A percentile compares a stretch with the other conserved stretches of the same genome.
phyloP scores from a whole-genome alignment of 1,140 invertebrate genomes.

The Drepana arcuata region DNA sequence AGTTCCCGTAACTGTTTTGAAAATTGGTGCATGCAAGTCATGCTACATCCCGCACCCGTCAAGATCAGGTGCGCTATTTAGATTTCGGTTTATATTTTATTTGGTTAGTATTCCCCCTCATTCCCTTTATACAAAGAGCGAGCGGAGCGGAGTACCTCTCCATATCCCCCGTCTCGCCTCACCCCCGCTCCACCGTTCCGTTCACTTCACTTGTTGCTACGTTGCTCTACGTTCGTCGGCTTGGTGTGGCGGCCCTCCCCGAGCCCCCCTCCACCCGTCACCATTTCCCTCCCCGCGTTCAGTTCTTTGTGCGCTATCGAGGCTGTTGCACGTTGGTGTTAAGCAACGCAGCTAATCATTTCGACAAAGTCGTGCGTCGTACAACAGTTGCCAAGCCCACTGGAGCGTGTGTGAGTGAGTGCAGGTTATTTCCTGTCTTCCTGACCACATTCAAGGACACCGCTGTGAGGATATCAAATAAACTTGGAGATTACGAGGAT shows the following conservation, averaged over 20 bases:
- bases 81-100: too few species aligned
- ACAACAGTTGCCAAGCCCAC: slow-evolving; percentile 31
- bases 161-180: slow-evolving; percentile 26
- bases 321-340: slow-evolving; percentile 42
- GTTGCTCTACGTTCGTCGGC: slow-evolving; percentile 47
- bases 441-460: slow-evolving; percentile 41
- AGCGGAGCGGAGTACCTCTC: slow-evolving; percentile 27
- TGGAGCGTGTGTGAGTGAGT: slow-evolving; percentile 42
- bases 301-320: slow-evolving; percentile 61
- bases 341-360: slow-evolving; percentile 30
- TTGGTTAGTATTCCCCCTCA: too few species aligned
- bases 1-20: too few species aligned
- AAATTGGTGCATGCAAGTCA: too few species aligned
- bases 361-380: slow-evolving; percentile 39
- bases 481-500: slow-evolving; percentile 16
- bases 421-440: slow-evolving; percentile 40
- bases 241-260: slow-evolving; percentile 35
- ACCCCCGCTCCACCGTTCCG: slow-evolving; percentile 53
- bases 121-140: too few species aligned
- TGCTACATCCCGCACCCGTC: slow-evolving; percentile 30
- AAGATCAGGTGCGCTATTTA: slow-evolving; percentile 54
- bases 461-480: slow-evolving; percentile 13
- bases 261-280: slow-evolving; percentile 30
- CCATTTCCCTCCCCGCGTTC: slow-evolving; percentile 47
- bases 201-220: slow-evolving; percentile 71